Evolutionary conservation across 2,888 invertebrate species (phyloP).

Genomic region (Thymelicus lineola): DNA sequence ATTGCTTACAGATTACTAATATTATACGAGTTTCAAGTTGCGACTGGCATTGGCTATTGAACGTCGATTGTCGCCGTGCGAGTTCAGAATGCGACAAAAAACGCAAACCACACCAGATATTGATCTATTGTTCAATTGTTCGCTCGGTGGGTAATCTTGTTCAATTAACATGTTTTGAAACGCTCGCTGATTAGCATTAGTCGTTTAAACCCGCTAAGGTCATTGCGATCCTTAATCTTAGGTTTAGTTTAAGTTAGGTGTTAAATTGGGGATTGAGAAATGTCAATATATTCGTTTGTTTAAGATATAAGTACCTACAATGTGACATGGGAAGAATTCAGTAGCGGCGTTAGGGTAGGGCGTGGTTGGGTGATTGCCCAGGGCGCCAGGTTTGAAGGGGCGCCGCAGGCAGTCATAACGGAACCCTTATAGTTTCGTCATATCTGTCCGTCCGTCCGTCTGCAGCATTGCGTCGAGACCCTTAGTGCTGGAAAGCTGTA

Average conservation of each 20-base stretch:
- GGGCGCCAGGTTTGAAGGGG: too few species aligned
- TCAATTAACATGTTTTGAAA: slow-evolving; percentile 33
- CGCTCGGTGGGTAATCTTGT: slow-evolving; percentile 28
- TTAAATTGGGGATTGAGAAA: slow-evolving; percentile 21
- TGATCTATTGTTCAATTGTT: slow-evolving; percentile 63
- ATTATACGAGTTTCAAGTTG: background rate
- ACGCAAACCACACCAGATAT: slow-evolving; percentile 55
- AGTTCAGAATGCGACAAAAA: slow-evolving; percentile 54
- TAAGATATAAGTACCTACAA: too few species aligned
- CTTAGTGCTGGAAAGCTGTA: too few species aligned
- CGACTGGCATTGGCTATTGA: slow-evolving; percentile 61
- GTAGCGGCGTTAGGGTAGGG: too few species aligned
- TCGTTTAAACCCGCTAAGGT: slow-evolving; percentile 12
- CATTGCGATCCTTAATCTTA: background rate
- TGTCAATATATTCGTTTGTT: background rate
- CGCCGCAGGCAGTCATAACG: too few species aligned
- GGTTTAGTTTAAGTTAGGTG: slow-evolving; percentile 9
- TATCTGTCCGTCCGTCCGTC: too few species aligned
- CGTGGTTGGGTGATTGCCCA: too few species aligned
- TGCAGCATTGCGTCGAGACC: too few species aligned
- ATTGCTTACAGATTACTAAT: slow-evolving; percentile 27
- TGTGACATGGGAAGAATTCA: too few species aligned
- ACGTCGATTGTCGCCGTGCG: slow-evolving; percentile 55
- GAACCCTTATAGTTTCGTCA: too few species aligned
- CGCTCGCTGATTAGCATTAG: slow-evolving; percentile 14